Conservation (phyloP, 1,140 invertebrate genomes). For the Tachypleus tridentatus region DNA sequence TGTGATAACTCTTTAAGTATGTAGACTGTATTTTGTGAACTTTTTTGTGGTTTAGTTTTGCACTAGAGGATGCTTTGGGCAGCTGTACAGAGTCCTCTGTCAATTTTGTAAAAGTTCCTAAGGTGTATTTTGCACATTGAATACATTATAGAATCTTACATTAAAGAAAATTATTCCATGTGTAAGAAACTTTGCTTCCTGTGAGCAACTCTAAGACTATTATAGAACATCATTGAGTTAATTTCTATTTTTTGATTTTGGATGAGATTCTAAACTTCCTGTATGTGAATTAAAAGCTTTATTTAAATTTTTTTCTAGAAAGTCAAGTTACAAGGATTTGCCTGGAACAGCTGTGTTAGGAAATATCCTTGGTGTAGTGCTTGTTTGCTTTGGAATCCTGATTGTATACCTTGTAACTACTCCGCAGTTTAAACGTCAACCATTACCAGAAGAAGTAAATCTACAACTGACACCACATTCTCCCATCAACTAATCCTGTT, state of each 20-base stretch:
- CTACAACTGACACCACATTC: constrained; percentile 36
- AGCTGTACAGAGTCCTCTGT: constrained; percentile 4
- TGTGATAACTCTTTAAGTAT: background rate
- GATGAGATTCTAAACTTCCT: too few relatives aligned
- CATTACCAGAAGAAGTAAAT: constrained; percentile 60
- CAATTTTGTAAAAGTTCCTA: constrained; percentile 2
- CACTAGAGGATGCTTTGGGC: constrained; percentile 10
- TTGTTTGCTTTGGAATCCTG: constrained; percentile 54
- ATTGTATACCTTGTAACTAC: constrained; percentile 62
- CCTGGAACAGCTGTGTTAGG: constrained; percentile 51
- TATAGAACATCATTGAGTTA: too few relatives aligned
- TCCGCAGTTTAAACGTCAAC: constrained; percentile 52
- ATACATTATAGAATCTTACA: too few relatives aligned
- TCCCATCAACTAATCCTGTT: background rate
- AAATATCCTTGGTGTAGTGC: constrained; percentile 60
- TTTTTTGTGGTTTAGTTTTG: constrained; percentile 1
- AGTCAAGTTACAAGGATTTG: constrained; percentile 36
- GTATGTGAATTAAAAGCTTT: too few relatives aligned
- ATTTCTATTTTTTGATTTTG: too few relatives aligned
- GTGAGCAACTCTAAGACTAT: too few relatives aligned
- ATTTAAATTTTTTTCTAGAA: too few relatives aligned
- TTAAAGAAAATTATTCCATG: too few relatives aligned
- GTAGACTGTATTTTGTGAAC: background rate
- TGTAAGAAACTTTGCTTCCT: too few relatives aligned
- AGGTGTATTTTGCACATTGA: too few relatives aligned